These are phyloP conservation scores for Nematopogon swammerdamellus DNA, from an alignment of 2,888 invertebrate genomes.

Conservation along the genomic window DNA sequence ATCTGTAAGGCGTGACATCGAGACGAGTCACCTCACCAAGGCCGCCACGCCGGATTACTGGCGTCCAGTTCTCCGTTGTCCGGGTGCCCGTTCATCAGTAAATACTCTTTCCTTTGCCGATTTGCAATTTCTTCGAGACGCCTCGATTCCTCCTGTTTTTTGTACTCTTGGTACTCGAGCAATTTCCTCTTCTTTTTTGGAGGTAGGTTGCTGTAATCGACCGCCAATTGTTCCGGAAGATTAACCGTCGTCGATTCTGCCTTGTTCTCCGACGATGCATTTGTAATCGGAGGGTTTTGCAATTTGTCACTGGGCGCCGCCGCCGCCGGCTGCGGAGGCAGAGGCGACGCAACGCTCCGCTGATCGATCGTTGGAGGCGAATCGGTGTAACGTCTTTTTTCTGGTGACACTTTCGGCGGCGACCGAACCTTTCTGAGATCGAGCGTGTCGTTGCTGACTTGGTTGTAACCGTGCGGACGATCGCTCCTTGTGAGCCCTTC, in stretches of 20 bases:
- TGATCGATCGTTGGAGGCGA: background rate
- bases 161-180: constrained; percentile 51
- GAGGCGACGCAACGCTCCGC: background rate
- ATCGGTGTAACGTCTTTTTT: constrained; percentile 11
- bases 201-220: constrained; percentile 51
- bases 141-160: constrained; percentile 49
- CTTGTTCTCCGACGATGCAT: constrained; percentile 28
- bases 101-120: constrained; percentile 14
- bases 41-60: constrained; percentile 42
- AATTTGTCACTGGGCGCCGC: constrained; percentile 22
- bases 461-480: constrained; percentile 2
- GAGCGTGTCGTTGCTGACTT: constrained; percentile 29
- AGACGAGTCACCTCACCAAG: constrained; percentile 26
- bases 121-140: constrained; percentile 32
- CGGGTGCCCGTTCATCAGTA: constrained; percentile 30
- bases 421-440: constrained; percentile 46
- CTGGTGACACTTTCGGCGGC: constrained; percentile 26
- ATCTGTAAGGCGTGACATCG: constrained; percentile 5
- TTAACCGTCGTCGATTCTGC: constrained; percentile 22
- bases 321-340: constrained; percentile 9
- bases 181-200: constrained; percentile 54
- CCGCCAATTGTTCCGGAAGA: constrained; percentile 42
- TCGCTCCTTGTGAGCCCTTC: background rate
- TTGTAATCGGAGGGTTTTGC: constrained; percentile 18
- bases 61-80: constrained; percentile 27